Base-by-base conservation (phyloP, 2,888 invertebrate species). In the Cataglyphis rosenhaueri region DNA sequence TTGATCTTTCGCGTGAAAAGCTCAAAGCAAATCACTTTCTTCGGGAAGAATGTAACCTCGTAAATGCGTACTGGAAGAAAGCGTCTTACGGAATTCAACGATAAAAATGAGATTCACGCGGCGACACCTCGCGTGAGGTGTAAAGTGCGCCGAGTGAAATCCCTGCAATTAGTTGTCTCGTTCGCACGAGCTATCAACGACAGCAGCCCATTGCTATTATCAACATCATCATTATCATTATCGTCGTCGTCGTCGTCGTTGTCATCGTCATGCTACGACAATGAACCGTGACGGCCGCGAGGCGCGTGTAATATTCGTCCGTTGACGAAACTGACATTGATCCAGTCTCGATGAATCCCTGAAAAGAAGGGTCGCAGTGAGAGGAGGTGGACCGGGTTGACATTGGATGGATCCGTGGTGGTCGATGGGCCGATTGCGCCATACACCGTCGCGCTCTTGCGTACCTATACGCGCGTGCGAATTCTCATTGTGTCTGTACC, bases 321-420 rank as follows among this genome's bases (percentile, higher is more conserved):
- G 64, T 86, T 90, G 91, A 91, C 90, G 90, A 92, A 92, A 92
- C 88, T 90, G 91, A 92, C 92, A 92, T 92, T 91, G 92, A 92
- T 91, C 91, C 86, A 87, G 84, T 90, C 84, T 78, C 59, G 57
- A 62, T 73, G 79, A 65, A 84, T 84, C 85, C 78, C 84, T 84
- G 86, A 89, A 91, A 85, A 75, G 64, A 86, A 86, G 87, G 88
- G 78, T 81, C 81, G 66, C 75, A 48, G 25, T 35, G 78, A 82
- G 62, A 83, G 79, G 76, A 83, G 64, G 81, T 32, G 76, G 75
- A 48, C 70, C 61, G 73, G 68, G 61, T 84, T 90, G 86, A 89
- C 90, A 90, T 87, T 90, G 86, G 85, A 70, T 86, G 86, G 52
- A n/a, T 90, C 86, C 81, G 84, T 82, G 87, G 85, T 87, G 87